Conservation (phyloP, 2,888 invertebrate genomes). For the Mimachlamys varia region DNA sequence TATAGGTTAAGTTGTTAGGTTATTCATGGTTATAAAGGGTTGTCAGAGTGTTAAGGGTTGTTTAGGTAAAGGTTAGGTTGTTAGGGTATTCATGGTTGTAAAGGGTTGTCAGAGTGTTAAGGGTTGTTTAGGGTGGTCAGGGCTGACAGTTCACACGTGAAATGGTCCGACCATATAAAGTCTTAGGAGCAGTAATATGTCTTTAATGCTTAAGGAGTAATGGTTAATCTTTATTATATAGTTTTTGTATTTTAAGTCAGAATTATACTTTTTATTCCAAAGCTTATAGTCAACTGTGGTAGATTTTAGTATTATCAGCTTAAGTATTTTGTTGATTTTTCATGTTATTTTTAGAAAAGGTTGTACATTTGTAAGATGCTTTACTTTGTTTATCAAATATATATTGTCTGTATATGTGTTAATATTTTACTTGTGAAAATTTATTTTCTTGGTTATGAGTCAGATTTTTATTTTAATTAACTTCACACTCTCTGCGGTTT, state of each 20-base stretch:
- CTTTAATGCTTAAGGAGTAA: too few species aligned
- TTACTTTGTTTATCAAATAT: neutral
- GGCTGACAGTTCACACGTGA: too few species aligned
- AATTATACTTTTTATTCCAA: neutral
- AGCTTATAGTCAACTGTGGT: neutral
- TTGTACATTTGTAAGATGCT: neutral
- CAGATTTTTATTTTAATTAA: too few species aligned
- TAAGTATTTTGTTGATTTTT: neutral
- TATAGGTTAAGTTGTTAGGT: neutral
- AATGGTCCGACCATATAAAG: too few species aligned
- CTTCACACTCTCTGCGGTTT: too few species aligned
- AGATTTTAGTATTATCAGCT: neutral
- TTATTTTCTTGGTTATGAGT: neutral
- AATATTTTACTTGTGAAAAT: neutral
- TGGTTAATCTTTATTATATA: neutral
- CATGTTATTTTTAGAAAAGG: neutral
- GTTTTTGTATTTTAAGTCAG: neutral
- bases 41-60: neutral
- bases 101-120: too few species aligned
- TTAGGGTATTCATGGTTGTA: neutral
- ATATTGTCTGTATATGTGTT: neutral
- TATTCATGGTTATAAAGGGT: neutral
- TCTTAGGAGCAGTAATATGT: too few species aligned
- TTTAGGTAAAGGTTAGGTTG: neutral
- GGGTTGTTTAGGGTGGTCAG: too few species aligned